phyloP scores from a whole-genome alignment of 2,888 invertebrate genomes.

The Drosophila kuntzei region DNA sequence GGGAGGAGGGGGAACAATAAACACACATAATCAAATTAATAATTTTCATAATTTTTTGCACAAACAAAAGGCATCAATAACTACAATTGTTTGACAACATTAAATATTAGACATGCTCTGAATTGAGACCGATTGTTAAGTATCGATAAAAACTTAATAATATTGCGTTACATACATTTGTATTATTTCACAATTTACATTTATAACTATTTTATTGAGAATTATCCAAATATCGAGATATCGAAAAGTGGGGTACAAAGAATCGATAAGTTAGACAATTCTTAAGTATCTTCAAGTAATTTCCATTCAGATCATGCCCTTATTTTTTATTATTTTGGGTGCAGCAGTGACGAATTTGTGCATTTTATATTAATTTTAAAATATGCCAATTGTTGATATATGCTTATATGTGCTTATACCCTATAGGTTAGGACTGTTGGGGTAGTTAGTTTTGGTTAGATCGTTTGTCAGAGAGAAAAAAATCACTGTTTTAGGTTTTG shows the following conservation, averaged over 20 bases:
- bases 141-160: not conserved
- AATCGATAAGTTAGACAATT: not conserved
- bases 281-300: not conserved
- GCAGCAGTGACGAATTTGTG: constrained; percentile 18
- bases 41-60: not conserved
- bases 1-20: constrained; percentile 10
- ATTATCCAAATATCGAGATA: not conserved
- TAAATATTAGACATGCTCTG: constrained; percentile 22
- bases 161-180: not conserved
- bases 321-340: constrained; percentile 15
- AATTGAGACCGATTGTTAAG: constrained; percentile 4
- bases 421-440: not conserved
- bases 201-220: not conserved
- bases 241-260: not conserved
- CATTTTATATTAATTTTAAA: constrained; percentile 8
- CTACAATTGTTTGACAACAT: not conserved
- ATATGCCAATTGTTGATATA: not conserved
- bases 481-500: constrained; percentile 6
- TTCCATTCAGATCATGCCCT: constrained; percentile 32
- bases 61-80: constrained; percentile 8
- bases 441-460: constrained; percentile 7
- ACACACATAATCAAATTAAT: constrained; percentile 29
- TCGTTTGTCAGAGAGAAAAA: constrained; percentile 13
- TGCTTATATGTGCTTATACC: constrained; percentile 7
- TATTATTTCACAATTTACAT: not conserved